Evolutionary conservation across 1,140 invertebrate genomes (phyloP), one percentile per base, ranked within the genome.

Genomic region (Zaprionus ghesquierei): DNA sequence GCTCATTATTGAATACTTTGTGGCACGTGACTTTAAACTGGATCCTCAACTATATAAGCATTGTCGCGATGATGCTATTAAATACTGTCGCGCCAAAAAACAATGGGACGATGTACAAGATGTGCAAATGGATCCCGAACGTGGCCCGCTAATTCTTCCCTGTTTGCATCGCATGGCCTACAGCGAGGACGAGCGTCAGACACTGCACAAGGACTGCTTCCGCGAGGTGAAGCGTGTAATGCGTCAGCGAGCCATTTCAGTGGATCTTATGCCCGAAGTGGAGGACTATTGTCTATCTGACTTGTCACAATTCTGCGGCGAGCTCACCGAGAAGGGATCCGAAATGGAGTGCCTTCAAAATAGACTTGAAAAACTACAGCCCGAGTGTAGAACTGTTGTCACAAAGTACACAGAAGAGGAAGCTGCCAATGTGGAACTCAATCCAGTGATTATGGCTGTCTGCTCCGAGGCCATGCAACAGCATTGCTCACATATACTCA

Each of bases 1-100:
- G 27, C 93, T 99, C 18, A 97, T 99, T 93, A 98, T 99, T 85
- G 98, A 99, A 87, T 99, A 98, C 92, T 99, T 99, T 93, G 95
- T 99, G 54, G 96, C 97, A 0, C 94, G 98, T 79, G 97, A 99
- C 93, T 99, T 97, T 85, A 97, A 96, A 89, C 92, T 99, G 46
- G 98, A 99, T 93, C 95, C 97, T 0, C 95, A 96, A 69, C 93
- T 99, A 13, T 99, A 98, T 89, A 92, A 91, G 85, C 95, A 95
- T 10, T 99, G 98, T 91, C 96, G 95, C 81, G 94, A 95, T 51
- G 98, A 99, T 93, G 98, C 98, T 3, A 93, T 95, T 2, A 94
- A 94, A 35, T 93, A 96, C 38, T 99, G 98, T 91, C 94, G 96
- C 80, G 97, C 96, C 0, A 95, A 94, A 72, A 94, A 94, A 27